Percentiles rank a stretch among this genome's conserved stretches.
These are phyloP conservation scores for Pseudochromis fuscus DNA, from an alignment of 2,797 vertebrate genomes.

Conservation along the genomic window DNA sequence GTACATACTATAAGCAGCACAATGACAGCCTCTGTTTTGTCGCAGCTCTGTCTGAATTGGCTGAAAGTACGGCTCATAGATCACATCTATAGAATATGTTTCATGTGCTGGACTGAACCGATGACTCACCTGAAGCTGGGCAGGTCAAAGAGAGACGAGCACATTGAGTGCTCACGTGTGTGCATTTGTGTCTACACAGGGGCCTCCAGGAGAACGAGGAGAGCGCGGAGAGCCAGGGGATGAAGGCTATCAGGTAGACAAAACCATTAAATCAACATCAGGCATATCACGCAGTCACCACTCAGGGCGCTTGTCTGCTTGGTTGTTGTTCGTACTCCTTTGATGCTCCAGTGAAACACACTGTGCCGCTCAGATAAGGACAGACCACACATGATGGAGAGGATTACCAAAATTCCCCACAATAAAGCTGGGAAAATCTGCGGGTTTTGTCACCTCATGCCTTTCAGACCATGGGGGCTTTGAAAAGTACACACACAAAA, in stretches of 20 bases:
- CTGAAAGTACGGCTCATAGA: not conserved
- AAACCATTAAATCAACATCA: slow-evolving; percentile 27
- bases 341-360: slow-evolving; percentile 17
- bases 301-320: not conserved
- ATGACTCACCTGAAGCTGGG: slow-evolving; percentile 21
- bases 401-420: slow-evolving; percentile 41
- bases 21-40: slow-evolving; percentile 40
- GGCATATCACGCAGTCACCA: slow-evolving; percentile 12
- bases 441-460: slow-evolving; percentile 37
- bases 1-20: slow-evolving; percentile 26
- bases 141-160: slow-evolving; percentile 24
- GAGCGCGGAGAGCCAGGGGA: slow-evolving; percentile 92
- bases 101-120: slow-evolving; percentile 13
- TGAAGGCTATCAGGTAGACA: slow-evolving; percentile 92
- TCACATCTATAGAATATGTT: slow-evolving; percentile 5
- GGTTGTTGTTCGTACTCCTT: slow-evolving; percentile 24
- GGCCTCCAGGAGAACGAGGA: slow-evolving; percentile 88
- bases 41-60: not conserved
- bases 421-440: slow-evolving; percentile 31
- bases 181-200: slow-evolving; percentile 85
- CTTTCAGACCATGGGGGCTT: slow-evolving; percentile 2
- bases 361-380: slow-evolving; percentile 24
- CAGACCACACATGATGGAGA: slow-evolving; percentile 64
- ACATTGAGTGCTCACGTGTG: slow-evolving; percentile 49
- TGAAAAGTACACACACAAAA: not conserved